These are phyloP conservation scores for Drosophila merina DNA, from an alignment of 2,888 invertebrate species.

Conservation along the genomic window DNA sequence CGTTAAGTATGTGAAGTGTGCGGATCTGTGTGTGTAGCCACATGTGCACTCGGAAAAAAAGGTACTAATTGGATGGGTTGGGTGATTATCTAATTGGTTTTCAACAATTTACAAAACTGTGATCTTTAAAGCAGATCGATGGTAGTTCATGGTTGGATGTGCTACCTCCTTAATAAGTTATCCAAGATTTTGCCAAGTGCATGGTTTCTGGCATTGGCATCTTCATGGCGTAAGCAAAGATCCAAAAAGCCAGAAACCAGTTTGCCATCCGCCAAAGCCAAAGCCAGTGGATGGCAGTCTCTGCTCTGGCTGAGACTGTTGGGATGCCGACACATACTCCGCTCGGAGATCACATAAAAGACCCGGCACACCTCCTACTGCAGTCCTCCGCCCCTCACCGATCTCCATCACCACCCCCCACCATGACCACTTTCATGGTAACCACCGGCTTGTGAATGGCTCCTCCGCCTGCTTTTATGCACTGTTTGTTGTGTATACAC, in stretches of 20 bases:
- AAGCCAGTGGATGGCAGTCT: slow-evolving; percentile 58
- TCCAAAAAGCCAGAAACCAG: slow-evolving; percentile 60
- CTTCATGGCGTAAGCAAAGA: slow-evolving; percentile 42
- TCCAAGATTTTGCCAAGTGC: slow-evolving; percentile 14
- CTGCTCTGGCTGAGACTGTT: slow-evolving; percentile 58
- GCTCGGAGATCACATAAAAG: slow-evolving; percentile 74
- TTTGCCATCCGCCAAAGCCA: slow-evolving; percentile 80
- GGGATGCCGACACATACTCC: slow-evolving; percentile 77
- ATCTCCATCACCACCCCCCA: slow-evolving; percentile 35
- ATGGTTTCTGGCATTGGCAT: slow-evolving; percentile 53
- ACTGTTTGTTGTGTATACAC: slow-evolving; percentile 66
- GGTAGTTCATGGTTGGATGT: too few species aligned
- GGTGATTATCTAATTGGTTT: background rate
- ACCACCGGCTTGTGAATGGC: slow-evolving; percentile 49
- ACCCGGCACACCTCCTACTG: slow-evolving; percentile 71
- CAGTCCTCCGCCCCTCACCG: slow-evolving; percentile 17
- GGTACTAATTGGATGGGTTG: background rate
- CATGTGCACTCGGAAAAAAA: slow-evolving; percentile 33
- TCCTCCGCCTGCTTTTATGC: slow-evolving; percentile 67
- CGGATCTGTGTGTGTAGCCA: slow-evolving; percentile 28
- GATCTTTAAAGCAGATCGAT: too few species aligned
- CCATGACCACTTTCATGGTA: background rate
- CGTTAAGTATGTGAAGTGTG: slow-evolving; percentile 49
- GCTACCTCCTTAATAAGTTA: too few species aligned
- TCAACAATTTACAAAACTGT: too few species aligned